Conservation (phyloP, 1,140 invertebrate species). For the Caenorhabditis remanei region DNA sequence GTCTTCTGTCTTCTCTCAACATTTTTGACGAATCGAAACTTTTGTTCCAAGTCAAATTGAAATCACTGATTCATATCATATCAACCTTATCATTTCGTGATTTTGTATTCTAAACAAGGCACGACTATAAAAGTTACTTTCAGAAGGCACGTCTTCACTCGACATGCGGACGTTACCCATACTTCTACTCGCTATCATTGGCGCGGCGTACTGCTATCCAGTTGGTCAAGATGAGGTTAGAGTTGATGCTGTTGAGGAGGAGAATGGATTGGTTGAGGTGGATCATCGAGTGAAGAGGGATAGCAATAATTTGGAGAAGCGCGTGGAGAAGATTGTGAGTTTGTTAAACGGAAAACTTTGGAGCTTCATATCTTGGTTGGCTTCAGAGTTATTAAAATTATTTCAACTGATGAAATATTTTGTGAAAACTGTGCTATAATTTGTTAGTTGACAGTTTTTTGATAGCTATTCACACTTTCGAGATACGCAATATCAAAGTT, state of each 20-base stretch:
- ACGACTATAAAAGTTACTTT: constrained; percentile 15
- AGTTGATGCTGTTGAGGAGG: neutral
- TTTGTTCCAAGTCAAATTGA: neutral
- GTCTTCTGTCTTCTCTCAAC: neutral
- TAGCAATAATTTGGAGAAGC: neutral
- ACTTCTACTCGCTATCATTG: neutral
- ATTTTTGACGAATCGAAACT: neutral
- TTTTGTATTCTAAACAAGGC: neutral
- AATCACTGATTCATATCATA: neutral
- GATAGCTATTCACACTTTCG: no score
- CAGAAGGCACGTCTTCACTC: neutral
- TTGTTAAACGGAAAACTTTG: neutral
- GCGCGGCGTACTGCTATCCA: constrained; percentile 1
- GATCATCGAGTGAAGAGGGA: neutral
- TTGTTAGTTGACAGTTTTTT: no score
- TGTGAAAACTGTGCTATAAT: no score
- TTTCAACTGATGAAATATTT: neutral
- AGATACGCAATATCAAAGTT: no score
- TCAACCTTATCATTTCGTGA: constrained; percentile 4
- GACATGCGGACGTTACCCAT: neutral
- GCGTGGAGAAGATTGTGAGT: constrained; percentile 3
- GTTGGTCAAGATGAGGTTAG: neutral
- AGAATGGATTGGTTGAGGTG: neutral
- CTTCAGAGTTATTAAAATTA: no score
- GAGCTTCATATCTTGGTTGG: no score